Conservation (phyloP, 2,888 invertebrate genomes). For the Calliphora vomitoria region DNA sequence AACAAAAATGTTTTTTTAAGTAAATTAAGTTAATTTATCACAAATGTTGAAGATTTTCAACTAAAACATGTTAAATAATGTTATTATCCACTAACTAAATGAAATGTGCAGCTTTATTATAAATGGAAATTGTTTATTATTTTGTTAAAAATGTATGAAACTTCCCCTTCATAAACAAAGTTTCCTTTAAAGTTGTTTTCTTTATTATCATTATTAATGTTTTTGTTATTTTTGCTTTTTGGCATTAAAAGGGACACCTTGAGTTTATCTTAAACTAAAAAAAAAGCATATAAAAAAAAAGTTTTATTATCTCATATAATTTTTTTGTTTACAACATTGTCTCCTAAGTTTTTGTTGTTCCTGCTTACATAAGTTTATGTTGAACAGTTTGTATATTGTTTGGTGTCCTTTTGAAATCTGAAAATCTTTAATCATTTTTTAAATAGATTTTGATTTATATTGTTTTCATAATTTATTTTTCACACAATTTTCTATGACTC, state of each 20-base stretch:
- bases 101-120: not conserved
- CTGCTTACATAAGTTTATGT: not conserved
- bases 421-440: constrained; percentile 62
- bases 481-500: constrained; percentile 6
- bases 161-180: not conserved
- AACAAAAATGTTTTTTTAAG: too few species aligned
- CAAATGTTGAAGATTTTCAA: too few species aligned
- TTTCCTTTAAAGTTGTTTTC: constrained; percentile 1
- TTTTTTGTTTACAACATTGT: constrained; percentile 19
- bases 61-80: too few species aligned
- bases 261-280: constrained; percentile 6
- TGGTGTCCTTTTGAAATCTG: constrained; percentile 13
- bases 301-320: constrained; percentile 4
- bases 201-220: not conserved
- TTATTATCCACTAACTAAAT: not conserved
- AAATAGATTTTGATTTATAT: constrained; percentile 66
- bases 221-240: constrained; percentile 36
- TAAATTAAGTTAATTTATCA: too few species aligned
- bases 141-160: not conserved
- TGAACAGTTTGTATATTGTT: not conserved
- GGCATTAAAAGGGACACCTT: not conserved
- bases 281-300: constrained; percentile 1
- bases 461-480: constrained; percentile 51
- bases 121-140: not conserved
- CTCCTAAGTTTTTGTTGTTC: not conserved